Evolutionary conservation across 2,797 vertebrate species (phyloP).

Genomic region (Danio jaintianensis): DNA sequence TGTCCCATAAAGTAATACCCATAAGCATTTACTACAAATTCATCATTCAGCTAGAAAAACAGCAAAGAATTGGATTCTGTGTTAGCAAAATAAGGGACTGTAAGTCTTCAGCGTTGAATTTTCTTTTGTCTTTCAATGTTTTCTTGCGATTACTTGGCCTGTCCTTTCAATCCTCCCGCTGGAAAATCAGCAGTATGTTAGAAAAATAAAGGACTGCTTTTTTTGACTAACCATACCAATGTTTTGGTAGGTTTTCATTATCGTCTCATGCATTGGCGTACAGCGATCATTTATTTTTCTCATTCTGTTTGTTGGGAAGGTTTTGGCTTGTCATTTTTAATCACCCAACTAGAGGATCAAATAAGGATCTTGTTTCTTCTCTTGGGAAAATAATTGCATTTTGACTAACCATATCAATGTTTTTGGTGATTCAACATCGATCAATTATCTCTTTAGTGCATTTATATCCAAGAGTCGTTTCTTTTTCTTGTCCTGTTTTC

Average conservation of each 20-base stretch:
- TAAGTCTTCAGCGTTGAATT: no score
- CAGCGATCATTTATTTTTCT: neutral
- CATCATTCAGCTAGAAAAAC: no score
- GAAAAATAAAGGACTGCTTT: conserved; percentile 53
- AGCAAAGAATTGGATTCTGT: no score
- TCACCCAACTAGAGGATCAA: conserved; percentile 11
- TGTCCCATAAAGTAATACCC: no score
- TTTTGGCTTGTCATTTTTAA: conserved; percentile 35
- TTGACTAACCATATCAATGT: conserved; percentile 18
- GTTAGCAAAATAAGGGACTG: no score
- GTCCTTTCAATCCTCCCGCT: no score
- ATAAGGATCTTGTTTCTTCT: neutral
- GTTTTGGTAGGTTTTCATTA: conserved; percentile 8
- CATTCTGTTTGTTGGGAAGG: conserved; percentile 9
- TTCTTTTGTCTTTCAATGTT: no score
- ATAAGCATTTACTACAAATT: no score
- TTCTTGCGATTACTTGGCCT: no score
- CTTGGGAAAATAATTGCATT: conserved; percentile 51
- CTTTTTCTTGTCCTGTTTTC: neutral
- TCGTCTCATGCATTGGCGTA: no score
- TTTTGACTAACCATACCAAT: conserved; percentile 25
- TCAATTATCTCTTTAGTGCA: conserved; percentile 25
- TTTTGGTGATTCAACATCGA: conserved; percentile 24
- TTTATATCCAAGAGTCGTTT: neutral
- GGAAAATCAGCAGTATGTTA: neutral